phyloP scores from a whole-genome alignment of 1,140 invertebrate genomes.

The Drosophila pallidifrons region DNA sequence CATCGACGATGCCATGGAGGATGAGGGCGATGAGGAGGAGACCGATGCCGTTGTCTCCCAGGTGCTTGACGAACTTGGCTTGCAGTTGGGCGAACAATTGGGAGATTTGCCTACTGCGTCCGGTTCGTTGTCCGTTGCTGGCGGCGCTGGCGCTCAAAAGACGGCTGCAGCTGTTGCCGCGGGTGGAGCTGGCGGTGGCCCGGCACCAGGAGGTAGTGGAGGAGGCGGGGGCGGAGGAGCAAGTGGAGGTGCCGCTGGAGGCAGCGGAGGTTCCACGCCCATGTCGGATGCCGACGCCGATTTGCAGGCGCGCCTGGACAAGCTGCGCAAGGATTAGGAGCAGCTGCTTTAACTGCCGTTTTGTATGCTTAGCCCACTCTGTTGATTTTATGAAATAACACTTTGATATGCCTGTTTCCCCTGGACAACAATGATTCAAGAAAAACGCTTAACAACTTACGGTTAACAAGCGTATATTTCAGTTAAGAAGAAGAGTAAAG shows the following conservation, averaged over 20 bases:
- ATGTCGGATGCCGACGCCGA: conserved; percentile 96
- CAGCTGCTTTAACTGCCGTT: conserved; percentile 43
- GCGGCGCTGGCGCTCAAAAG: conserved; percentile 80
- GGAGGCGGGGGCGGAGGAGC: conserved; percentile 86
- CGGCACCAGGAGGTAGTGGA: conserved; percentile 86
- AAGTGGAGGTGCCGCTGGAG: conserved; percentile 85
- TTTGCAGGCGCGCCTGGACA: conserved; percentile 96
- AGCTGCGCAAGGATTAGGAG: conserved; percentile 93
- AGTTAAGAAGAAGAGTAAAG: conserved; percentile 14
- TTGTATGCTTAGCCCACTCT: conserved; percentile 25
- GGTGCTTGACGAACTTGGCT: conserved; percentile 98
- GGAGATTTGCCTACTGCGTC: conserved; percentile 91
- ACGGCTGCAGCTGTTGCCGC: conserved; percentile 86
- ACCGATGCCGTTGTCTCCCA: conserved; percentile 96
- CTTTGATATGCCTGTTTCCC: conserved; percentile 36
- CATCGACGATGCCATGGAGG: conserved; percentile 99
- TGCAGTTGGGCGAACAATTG: conserved; percentile 96
- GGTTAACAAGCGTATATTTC: conserved; percentile 49
- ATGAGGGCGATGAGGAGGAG: conserved; percentile 99
- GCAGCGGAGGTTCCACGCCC: conserved; percentile 86
- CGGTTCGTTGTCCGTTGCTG: conserved; percentile 77
- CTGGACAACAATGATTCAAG: neutral
- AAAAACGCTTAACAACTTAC: neutral
- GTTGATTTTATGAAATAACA: conserved; percentile 50
- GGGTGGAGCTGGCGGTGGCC: conserved; percentile 85